These are phyloP conservation scores for Eurosta solidaginis DNA, from an alignment of 1,140 invertebrate species.

Conservation along the genomic window DNA sequence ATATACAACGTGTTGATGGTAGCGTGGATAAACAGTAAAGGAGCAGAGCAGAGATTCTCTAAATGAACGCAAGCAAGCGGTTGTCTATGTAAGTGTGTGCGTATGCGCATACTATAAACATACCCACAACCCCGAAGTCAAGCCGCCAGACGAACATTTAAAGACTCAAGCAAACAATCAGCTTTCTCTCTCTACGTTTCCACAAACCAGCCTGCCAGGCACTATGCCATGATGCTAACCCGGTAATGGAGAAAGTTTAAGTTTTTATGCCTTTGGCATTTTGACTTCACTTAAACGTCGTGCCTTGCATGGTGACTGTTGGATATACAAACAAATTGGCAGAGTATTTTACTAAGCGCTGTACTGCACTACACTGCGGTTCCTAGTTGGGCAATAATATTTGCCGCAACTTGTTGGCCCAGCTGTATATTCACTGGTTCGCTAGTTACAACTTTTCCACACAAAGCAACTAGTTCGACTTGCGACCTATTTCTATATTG, in stretches of 20 bases:
- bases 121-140: background rate
- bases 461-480: too few species aligned
- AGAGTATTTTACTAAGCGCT: background rate
- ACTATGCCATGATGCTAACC: conserved; percentile 3
- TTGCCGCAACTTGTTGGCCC: too few species aligned
- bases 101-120: background rate
- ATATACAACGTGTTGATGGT: background rate
- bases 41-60: too few species aligned
- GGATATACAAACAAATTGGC: background rate
- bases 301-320: background rate
- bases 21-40: background rate
- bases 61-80: background rate
- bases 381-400: background rate
- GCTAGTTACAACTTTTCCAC: too few species aligned
- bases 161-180: background rate
- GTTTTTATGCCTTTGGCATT: conserved; percentile 17
- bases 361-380: too few species aligned
- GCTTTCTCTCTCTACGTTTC: background rate
- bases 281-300: background rate
- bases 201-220: background rate
- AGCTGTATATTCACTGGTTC: too few species aligned
- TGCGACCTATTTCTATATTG: too few species aligned
- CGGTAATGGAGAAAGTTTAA: conserved; percentile 27
- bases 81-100: too few species aligned
- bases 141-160: background rate